Evolutionary conservation across 2,888 invertebrate species (phyloP).

Genomic region (Cheilosia scutellata): DNA sequence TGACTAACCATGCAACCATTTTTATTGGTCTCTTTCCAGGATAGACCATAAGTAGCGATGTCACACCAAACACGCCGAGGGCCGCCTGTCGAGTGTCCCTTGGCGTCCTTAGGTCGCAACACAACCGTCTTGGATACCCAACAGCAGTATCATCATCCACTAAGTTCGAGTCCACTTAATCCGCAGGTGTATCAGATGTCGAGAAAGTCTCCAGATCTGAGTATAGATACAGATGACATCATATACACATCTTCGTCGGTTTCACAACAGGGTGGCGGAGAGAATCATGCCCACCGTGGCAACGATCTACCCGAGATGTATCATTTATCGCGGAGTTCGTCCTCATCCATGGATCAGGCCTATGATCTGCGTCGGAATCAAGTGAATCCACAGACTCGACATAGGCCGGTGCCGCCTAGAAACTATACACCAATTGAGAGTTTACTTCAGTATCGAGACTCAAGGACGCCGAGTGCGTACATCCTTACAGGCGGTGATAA

Average conservation of each 20-base stretch:
- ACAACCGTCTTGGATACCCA: constrained; percentile 82
- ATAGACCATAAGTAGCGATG: constrained; percentile 79
- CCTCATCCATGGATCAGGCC: constrained; percentile 80
- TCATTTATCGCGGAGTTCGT: constrained; percentile 80
- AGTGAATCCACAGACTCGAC: constrained; percentile 66
- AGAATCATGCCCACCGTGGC: constrained; percentile 62
- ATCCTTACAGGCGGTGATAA: constrained; percentile 80
- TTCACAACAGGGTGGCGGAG: constrained; percentile 78
- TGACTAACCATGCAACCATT: constrained; percentile 58
- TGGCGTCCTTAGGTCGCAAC: constrained; percentile 86
- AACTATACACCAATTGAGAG: constrained; percentile 82
- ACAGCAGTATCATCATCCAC: constrained; percentile 83
- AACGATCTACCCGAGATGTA: constrained; percentile 77
- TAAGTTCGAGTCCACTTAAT: constrained; percentile 84
- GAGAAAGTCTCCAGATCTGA: constrained; percentile 83
- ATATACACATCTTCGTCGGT: constrained; percentile 81
- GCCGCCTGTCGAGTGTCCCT: constrained; percentile 86
- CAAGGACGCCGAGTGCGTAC: constrained; percentile 78
- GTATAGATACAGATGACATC: constrained; percentile 81
- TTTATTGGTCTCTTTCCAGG: constrained; percentile 44
- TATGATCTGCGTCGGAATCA: constrained; percentile 69
- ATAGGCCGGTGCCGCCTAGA: constrained; percentile 77
- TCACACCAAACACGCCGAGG: constrained; percentile 83
- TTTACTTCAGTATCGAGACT: constrained; percentile 80
- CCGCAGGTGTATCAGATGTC: constrained; percentile 85